Base-by-base conservation (phyloP, 2,888 invertebrate genomes). In the Encarsia formosa region DNA sequence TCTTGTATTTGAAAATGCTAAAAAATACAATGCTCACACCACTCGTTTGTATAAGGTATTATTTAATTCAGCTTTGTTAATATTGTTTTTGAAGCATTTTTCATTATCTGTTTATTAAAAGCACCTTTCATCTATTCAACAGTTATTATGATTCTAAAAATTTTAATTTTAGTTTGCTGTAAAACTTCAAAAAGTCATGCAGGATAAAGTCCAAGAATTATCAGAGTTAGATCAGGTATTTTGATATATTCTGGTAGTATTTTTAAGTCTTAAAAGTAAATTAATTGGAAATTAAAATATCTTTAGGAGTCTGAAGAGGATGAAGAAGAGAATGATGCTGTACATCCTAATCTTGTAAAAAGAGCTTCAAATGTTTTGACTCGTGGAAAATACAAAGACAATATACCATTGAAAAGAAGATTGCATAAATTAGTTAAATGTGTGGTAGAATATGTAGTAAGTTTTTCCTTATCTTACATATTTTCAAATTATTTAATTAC, bases 1-100 rank as follows among this genome's bases (percentile, higher is more conserved):
- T 69, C 84, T 95, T 42, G 93, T 98, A 87, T 92, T 98, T 73
- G 93, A 95, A 69, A 99, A 99, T 76, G 98, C 98, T 11, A 91
- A 89, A 70, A 86, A 87, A 65, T 94, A 93, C 71, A 93, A 92
- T 74, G 77, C 87, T 38, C 82, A 86, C 42, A 86, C 86, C 34
- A 90, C 91, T 35, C 82, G 86, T 63, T 79, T 91, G 13, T 91
- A 90, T 71, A 88, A 89, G 75, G 88, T 86, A 75, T 70, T n/a
- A 35, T 32, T 13, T 4, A 45, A 41, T 44, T 38, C 15, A 32
- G 11, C 39, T 20, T n/a, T 11, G 24, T 32, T 39, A 3, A 24
- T 15, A 13, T 16, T 49, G 4, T 43, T 29, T 22, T n/a, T n/a
- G n/a, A n/a, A n/a, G 20, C 19, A 18, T 39, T 47, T 49, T 35